A percentile compares a stretch with the other conserved stretches of the same genome.
These are phyloP conservation scores for Thunnus albacares DNA, from an alignment of 2,797 vertebrate species.

Conservation along the genomic window DNA sequence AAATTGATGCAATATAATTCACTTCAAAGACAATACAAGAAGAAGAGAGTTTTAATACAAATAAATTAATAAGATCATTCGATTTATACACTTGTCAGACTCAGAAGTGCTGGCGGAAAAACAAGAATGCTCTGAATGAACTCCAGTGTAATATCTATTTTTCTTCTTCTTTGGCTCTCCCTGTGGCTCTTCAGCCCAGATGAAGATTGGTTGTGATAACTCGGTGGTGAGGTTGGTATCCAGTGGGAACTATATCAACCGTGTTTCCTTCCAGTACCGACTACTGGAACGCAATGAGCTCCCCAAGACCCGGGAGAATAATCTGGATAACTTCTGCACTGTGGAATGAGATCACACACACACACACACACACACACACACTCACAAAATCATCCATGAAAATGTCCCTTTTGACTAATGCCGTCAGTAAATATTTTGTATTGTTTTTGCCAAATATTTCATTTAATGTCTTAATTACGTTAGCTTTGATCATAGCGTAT, in stretches of 20 bases:
- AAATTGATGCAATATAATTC: neutral
- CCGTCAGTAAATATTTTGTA: slow-evolving; percentile 49
- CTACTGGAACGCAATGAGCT: slow-evolving; percentile 90
- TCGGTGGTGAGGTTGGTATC: slow-evolving; percentile 95
- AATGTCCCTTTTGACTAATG: slow-evolving; percentile 36
- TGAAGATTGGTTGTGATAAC: slow-evolving; percentile 97
- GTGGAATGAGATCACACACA: slow-evolving; percentile 76
- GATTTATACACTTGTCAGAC: neutral
- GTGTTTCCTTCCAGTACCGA: slow-evolving; percentile 94
- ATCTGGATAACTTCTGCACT: slow-evolving; percentile 91
- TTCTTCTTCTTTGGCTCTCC: slow-evolving; percentile 41
- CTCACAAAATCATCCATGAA: slow-evolving; percentile 36
- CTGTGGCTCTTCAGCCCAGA: slow-evolving; percentile 86
- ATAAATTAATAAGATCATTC: neutral
- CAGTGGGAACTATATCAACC: slow-evolving; percentile 94
- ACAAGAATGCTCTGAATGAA: slow-evolving; percentile 15
- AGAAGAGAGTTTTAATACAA: neutral
- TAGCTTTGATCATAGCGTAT: slow-evolving; percentile 52
- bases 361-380: slow-evolving; percentile 24
- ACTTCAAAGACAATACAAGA: neutral
- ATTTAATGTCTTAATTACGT: slow-evolving; percentile 38
- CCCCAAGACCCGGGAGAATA: slow-evolving; percentile 90
- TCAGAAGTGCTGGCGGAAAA: slow-evolving; percentile 1
- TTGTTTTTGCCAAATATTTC: slow-evolving; percentile 61
- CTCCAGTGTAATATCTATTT: slow-evolving; percentile 49